Evolutionary conservation across 2,888 invertebrate species (phyloP), one percentile per base, ranked within the genome.

Genomic region (Acleris laterana): DNA sequence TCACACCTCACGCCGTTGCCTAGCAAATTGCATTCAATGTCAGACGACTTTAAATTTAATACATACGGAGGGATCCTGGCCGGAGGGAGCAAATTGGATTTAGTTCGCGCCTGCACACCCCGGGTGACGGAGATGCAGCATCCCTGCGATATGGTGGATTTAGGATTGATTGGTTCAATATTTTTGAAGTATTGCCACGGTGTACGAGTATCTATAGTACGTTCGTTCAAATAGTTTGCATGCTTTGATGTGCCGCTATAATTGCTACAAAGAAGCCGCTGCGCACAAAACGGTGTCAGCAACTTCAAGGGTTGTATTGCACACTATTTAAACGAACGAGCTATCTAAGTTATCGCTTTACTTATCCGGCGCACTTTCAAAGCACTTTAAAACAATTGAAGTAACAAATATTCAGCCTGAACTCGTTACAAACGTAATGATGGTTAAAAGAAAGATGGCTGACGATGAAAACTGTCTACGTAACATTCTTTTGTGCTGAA

Each of bases 81-180:
- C 52, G 64, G 46, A 65, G 20, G 65, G 52, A 62, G 70, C 74
- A 75, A 79, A 79, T 80, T 76, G 75, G 76, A 80, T 79, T 75
- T 73, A 65, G 69, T 70, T 68, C 59, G 60, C 70, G 58, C 66
- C 38, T 63, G 69, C 46, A 52, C 58, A 51, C 32, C 60, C 28
- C 38, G 52, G 52, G 38, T 3, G 38, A 38, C 32, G 38, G 13
- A 16, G 25, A 13, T 5, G 50, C 22, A 60, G 38, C 59, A 2
- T 51, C 32, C 5, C 17, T n/a, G 19, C 32, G 11, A 49, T 17
- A 19, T 4, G 19, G 32, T 9, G 28, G 38, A 13, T 38, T 38
- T 38, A 13, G 38, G 13, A 38, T 11, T 13, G 38, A 38, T 38
- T 38, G 38, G 38, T 13, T 38, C 38, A 38, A 38, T 38, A 38